Evolutionary conservation across 2,888 invertebrate species (phyloP), one percentile per base, ranked within the genome.

Genomic region (Eristalinus sepulchralis): DNA sequence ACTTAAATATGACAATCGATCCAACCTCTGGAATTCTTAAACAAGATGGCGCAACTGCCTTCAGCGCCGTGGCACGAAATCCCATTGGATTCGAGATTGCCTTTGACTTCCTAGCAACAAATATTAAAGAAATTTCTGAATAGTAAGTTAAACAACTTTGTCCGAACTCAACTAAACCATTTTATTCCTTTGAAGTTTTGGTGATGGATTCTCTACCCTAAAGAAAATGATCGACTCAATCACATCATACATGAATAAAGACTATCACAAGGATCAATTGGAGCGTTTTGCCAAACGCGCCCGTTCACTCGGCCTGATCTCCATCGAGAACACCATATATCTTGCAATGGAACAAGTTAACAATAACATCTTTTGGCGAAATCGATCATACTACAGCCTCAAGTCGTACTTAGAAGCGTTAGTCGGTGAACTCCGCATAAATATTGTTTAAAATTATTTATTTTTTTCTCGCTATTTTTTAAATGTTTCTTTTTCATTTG

Each of bases 31-130:
- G 94, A 75, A 94, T 95, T 68, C 91, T 94, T 60, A 94, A 94
- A 88, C 95, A 95, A 90, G 95, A 95, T 89, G 95, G 95, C 13
- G 93, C 93, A 60, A 91, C 93, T 59, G 94, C 95, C 11, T 95
- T 95, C 88, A 90, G 91, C 73, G 92, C 94, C 0, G 94, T 95
- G 0, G 94, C 95, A 1, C 91, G 91, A 63, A 95, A 95, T 91
- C 93, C 93, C 33, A 91, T 94, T 87, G 95, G 95, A 27, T 93
- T 94, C 88, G 93, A 94, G 88, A 92, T 95, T 24, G 95, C 95
- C 0, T 95, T 95, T 88, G 94, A 94, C 89, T 95, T 94, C 88
- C 84, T 93, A 20, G 91, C 92, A 86, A 90, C 91, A 62, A 92
- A 93, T 81, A 92, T 93, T 31, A 91, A 92, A 87, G 91, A 92